Evolutionary conservation across 1,140 invertebrate genomes (phyloP).

Genomic region (Drosophila athabasca): DNA sequence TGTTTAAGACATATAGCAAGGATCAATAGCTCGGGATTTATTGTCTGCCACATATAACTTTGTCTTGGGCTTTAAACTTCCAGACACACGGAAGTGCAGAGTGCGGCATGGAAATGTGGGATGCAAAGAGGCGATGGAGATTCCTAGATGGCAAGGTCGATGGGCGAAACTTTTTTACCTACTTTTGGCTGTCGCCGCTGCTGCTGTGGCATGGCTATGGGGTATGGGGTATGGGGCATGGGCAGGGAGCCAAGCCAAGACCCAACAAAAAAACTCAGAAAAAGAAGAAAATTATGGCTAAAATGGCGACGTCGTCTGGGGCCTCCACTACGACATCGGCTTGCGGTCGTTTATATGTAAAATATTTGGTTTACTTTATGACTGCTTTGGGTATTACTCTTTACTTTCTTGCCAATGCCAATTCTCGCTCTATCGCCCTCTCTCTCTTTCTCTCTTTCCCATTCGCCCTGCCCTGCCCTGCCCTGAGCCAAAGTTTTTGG

Average conservation of each 20-base stretch:
- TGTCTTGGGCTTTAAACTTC: slow-evolving; percentile 71
- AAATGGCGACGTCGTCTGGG: slow-evolving; percentile 75
- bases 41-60: slow-evolving; percentile 75
- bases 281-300: slow-evolving; percentile 62
- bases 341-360: slow-evolving; percentile 81
- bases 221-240: slow-evolving; percentile 5
- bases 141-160: slow-evolving; percentile 60
- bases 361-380: slow-evolving; percentile 81
- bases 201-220: background rate
- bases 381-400: slow-evolving; percentile 80
- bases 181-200: slow-evolving; percentile 65
- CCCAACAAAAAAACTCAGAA: background rate
- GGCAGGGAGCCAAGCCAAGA: slow-evolving; percentile 49
- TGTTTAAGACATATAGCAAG: slow-evolving; percentile 78
- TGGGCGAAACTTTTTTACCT: slow-evolving; percentile 70
- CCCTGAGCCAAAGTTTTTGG: slow-evolving; percentile 58
- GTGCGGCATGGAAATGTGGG: background rate
- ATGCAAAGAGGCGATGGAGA: background rate
- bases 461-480: too few relatives aligned
- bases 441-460: background rate
- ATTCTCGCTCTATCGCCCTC: slow-evolving; percentile 34
- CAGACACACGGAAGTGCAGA: slow-evolving; percentile 48
- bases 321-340: slow-evolving; percentile 60
- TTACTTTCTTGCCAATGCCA: slow-evolving; percentile 77
- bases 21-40: slow-evolving; percentile 78